These are phyloP conservation scores for Ranitomeya variabilis DNA, from an alignment of 2,113 vertebrate genomes.

Conservation along the genomic window DNA sequence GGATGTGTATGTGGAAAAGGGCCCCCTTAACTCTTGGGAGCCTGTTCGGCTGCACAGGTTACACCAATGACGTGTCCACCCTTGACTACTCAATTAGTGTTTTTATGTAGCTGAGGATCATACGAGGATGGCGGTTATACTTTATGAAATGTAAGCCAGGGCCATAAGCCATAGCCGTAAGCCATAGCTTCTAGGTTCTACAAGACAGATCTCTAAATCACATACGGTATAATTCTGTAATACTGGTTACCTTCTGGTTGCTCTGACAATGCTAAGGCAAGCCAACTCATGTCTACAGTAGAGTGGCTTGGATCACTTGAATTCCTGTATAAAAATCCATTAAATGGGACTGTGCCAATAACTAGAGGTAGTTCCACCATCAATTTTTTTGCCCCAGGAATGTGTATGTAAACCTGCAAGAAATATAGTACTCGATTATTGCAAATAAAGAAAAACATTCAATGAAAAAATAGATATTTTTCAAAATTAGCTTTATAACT, in stretches of 20 bases:
- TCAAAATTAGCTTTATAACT: too few species aligned
- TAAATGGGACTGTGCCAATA: conserved; percentile 80
- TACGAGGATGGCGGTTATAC: too few species aligned
- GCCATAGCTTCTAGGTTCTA: neutral
- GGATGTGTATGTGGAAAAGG: too few species aligned
- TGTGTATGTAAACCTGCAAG: conserved; percentile 81
- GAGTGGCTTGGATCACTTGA: conserved; percentile 74
- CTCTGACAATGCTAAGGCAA: conserved; percentile 76
- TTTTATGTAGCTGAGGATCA: too few species aligned
- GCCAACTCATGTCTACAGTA: conserved; percentile 78
- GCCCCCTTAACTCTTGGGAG: too few species aligned
- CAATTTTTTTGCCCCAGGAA: conserved; percentile 83
- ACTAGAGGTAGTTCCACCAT: conserved; percentile 82
- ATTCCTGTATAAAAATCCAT: conserved; percentile 75
- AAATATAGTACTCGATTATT: neutral
- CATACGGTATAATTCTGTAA: neutral
- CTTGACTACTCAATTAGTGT: too few species aligned
- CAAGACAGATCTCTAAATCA: neutral
- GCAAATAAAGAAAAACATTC: neutral
- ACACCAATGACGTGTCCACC: too few species aligned
- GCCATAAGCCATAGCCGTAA: neutral
- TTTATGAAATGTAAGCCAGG: neutral
- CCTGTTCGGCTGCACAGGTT: too few species aligned
- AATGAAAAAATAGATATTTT: neutral
- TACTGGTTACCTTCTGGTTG: conserved; percentile 78